Evolutionary conservation across 2,797 vertebrate species (phyloP), one percentile per base, ranked within the genome.

Genomic region (Oryzias sinensis): DNA sequence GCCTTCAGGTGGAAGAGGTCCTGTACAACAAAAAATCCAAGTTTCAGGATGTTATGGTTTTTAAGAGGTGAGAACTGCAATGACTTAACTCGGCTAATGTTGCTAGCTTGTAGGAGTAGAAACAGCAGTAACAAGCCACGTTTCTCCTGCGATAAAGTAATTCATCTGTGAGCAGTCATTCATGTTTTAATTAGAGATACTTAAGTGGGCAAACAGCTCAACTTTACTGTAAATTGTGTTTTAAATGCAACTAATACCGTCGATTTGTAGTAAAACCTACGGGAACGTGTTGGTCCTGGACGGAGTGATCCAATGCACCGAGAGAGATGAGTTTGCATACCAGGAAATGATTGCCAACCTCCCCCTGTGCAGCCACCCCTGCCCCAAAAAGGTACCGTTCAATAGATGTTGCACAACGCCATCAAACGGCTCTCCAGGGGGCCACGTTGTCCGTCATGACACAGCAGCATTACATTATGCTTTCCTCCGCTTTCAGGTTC

Each of bases 301-400:
- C 66, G 96, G 97, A n/a, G 94, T 99, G 62, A 98, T 98, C 83
- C 97, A 99, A 80, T 98, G 97, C 87, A 98, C 97, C 0, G 96
- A 99, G 82, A 90, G 97, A 37, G 97, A 99, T 47, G 96, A 98
- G 82, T 99, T 99, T 83, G 95, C 96, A 41, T 99, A 99, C 81
- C 97, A 99, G 66, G 97, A 99, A 85, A 98, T 97, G 96, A 98
- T 98, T 8, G 96, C 96, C 69, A 96, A 97, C 88, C 93, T 99
- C 42, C 95, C 96, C 0, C 81, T 99, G 46, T 96, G 92, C 90
- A 95, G 94, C 86, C 97, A 98, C 71, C 95, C 95, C 4, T 91
- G 91, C 53, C 97, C 96, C 4, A 94, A 94, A 65, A 98, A 98
- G 95, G 97, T 98, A 90, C 53, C 24, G 6, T 13, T 64, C 0